Evolutionary conservation across 2,797 vertebrate genomes (phyloP), one percentile per base, ranked within the genome.

Genomic region (Sus cebifrons): DNA sequence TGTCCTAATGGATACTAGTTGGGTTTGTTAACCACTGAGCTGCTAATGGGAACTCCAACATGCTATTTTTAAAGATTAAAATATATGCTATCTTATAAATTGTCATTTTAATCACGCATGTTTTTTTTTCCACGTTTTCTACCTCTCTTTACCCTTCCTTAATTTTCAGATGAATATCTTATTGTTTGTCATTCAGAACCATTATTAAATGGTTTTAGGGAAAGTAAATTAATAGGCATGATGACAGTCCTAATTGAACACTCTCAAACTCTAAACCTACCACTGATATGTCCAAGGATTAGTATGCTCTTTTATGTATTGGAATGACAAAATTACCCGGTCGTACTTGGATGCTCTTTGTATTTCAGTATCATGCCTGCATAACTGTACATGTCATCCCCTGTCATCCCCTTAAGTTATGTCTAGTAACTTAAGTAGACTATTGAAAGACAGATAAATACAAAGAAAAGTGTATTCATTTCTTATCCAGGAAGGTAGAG

Each of bases 51-150:
- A 49, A 49, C 44, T 49, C 44, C 44, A 10, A 49, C 44, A 73
- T 91, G 32, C 14, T 71, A 58, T 32, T 89, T 73, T 79, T 75
- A 65, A 74, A 84, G 75, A 79, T 49, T 67, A 90, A 74, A 95
- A 25, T 74, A 0, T 56, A 29, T 60, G 2, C 14, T 54, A 17
- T n/a, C 29, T 21, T 67, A 87, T 67, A 89, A 84, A 32, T 86
- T 64, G 25, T 84, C 64, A 56, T 89, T 70, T 60, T 74, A 78
- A 75, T 58, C 0, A 65, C 36, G 14, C 73, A 0, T 70, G 20
- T 73, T 60, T 52, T 65, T 60, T 52, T 65, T 85, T 65, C 6
- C 85, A 20, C 78, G 44, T 6, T 79, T 84, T 81, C 44, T 82
- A 71, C 4, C 5, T 77, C 6, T 79, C 11, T 68, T 94, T 89